Evolutionary conservation across 2,113 vertebrate genomes (phyloP).

Genomic region (Semnornis frantzii): DNA sequence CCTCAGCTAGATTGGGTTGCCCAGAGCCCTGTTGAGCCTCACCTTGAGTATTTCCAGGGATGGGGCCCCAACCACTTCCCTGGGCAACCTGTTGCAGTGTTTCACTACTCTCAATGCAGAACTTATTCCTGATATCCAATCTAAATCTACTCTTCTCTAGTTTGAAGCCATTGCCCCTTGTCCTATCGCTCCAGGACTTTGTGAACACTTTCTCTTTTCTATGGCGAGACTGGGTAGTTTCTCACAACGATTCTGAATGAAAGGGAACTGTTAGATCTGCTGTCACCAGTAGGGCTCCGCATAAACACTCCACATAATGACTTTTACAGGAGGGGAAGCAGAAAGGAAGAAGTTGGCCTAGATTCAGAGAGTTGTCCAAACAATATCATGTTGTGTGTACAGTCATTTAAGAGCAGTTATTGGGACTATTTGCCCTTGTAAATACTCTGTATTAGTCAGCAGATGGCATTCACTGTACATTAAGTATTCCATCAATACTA

Average conservation of each 20-base stretch:
- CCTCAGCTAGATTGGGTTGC: too few species aligned
- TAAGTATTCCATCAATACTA: slow-evolving; percentile 48
- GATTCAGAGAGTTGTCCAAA: slow-evolving; percentile 33
- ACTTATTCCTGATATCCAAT: too few species aligned
- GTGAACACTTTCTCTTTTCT: neutral
- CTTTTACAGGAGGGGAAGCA: neutral
- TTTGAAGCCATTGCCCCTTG: too few species aligned
- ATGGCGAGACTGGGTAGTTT: rapidly evolving
- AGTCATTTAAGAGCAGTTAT: slow-evolving; percentile 44
- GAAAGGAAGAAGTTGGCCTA: neutral
- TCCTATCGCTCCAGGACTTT: too few species aligned
- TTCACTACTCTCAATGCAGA: too few species aligned
- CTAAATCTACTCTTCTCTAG: too few species aligned
- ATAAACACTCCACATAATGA: neutral
- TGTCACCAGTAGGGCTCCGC: neutral
- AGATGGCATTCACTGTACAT: slow-evolving; percentile 76
- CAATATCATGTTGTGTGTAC: neutral
- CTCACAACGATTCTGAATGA: neutral
- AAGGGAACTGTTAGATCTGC: neutral
- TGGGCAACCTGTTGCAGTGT: too few species aligned
- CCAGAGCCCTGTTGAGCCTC: too few species aligned
- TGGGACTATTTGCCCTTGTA: slow-evolving; percentile 57
- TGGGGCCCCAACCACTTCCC: too few species aligned
- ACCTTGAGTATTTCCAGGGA: too few species aligned
- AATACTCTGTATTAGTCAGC: slow-evolving; percentile 75